These are phyloP conservation scores for Paralvinella palmiformis DNA, from an alignment of 1,140 invertebrate genomes.

Conservation along the genomic window DNA sequence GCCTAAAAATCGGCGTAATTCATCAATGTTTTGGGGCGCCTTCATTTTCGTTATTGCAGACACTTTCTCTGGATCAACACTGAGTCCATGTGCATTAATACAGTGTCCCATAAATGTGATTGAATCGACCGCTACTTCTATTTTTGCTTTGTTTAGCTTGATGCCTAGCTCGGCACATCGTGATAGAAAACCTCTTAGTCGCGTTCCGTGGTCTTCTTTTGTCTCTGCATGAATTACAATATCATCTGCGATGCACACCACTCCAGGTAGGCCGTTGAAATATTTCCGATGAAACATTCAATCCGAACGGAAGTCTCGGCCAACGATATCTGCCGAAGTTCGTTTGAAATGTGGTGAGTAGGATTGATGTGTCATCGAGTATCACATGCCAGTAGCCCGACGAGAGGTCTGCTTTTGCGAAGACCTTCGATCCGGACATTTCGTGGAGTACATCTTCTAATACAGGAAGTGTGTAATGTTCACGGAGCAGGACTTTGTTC, in stretches of 20 bases:
- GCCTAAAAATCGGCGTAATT: constrained; percentile 26
- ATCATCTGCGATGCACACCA: constrained; percentile 43
- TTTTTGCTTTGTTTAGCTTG: constrained; percentile 42
- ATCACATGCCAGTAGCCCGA: constrained; percentile 26
- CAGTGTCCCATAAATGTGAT: constrained; percentile 27
- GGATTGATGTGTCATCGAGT: constrained; percentile 27
- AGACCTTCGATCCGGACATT: constrained; percentile 25
- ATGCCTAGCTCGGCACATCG: constrained; percentile 35
- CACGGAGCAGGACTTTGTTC: constrained; percentile 23
- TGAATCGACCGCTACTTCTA: background rate
- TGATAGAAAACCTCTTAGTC: constrained; percentile 29
- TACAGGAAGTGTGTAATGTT: constrained; percentile 22
- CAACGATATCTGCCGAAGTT: constrained; percentile 24
- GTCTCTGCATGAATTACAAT: background rate
- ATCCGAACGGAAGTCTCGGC: constrained; percentile 22
- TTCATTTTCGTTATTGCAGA: constrained; percentile 31
- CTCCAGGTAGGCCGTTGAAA: constrained; percentile 42
- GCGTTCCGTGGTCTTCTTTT: background rate
- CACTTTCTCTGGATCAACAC: constrained; percentile 43
- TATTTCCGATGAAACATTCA: constrained; percentile 26
- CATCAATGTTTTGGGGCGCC: constrained; percentile 20
- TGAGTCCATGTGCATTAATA: constrained; percentile 42
- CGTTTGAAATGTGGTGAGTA: constrained; percentile 27
- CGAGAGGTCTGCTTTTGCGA: constrained; percentile 24
- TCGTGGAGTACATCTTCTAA: constrained; percentile 28